These are phyloP conservation scores for Nerophis lumbriciformis DNA, from an alignment of 2,113 vertebrate genomes.

Conservation along the genomic window DNA sequence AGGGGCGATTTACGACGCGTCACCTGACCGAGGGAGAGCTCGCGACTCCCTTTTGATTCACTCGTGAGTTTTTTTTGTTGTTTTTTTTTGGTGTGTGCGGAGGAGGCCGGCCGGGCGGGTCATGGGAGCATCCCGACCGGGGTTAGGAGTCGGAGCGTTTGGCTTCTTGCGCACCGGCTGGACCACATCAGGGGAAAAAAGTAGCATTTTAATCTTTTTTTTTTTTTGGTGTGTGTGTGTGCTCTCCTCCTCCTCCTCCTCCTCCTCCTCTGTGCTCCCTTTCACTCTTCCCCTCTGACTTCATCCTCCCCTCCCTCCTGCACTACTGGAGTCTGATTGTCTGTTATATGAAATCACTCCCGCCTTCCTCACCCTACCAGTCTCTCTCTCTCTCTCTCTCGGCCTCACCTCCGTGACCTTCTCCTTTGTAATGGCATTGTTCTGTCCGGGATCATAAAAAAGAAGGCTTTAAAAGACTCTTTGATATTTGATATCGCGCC, in stretches of 20 bases:
- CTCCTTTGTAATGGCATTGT: constrained; percentile 5
- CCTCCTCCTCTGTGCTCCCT: constrained; percentile 39
- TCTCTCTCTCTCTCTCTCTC: constrained; percentile 6
- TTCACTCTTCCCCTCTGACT: constrained; percentile 35
- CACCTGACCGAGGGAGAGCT: constrained; percentile 7
- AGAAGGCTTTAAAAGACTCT: constrained; percentile 19
- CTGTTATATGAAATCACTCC: constrained; percentile 57
- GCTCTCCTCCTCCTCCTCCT: constrained; percentile 13
- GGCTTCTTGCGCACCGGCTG: constrained; percentile 50
- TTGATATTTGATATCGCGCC: constrained; percentile 39
- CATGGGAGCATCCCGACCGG: constrained; percentile 51
- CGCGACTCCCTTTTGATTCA: constrained; percentile 61
- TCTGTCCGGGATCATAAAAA: background rate
- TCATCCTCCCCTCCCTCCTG: constrained; percentile 26
- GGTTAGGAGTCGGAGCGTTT: constrained; percentile 38
- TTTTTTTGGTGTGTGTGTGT: constrained; percentile 12
- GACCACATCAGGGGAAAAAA: constrained; percentile 53
- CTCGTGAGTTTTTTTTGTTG: constrained; percentile 29
- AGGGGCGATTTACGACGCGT: too few relatives aligned
- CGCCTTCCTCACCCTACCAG: constrained; percentile 34
- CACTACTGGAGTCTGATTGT: constrained; percentile 48
- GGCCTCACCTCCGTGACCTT: constrained; percentile 21
- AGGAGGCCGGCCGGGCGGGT: constrained; percentile 41
- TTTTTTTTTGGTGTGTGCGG: constrained; percentile 20
- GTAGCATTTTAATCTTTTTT: constrained; percentile 42